These are phyloP conservation scores for Eupithecia inturbata DNA, from an alignment of 2,888 invertebrate species.

Conservation along the genomic window DNA sequence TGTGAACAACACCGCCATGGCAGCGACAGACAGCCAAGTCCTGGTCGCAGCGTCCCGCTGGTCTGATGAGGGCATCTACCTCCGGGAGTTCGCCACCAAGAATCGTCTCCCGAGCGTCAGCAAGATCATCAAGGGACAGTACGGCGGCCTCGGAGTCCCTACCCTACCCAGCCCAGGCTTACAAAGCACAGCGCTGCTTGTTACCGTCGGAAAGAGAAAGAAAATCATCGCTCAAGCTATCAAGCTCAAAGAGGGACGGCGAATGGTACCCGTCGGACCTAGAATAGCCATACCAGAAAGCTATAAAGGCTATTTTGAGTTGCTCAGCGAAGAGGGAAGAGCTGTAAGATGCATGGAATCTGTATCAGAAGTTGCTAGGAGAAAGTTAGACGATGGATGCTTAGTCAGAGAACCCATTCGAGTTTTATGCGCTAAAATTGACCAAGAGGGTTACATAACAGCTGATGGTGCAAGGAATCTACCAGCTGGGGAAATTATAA, in stretches of 20 bases:
- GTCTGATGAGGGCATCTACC: conserved; percentile 89
- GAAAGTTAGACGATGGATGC: conserved; percentile 89
- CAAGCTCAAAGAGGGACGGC: conserved; percentile 94
- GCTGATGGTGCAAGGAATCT: conserved; percentile 89
- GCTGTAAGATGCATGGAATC: conserved; percentile 95
- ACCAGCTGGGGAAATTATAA: conserved; percentile 92
- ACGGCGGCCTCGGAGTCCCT: conserved; percentile 95
- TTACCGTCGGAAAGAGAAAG: conserved; percentile 93
- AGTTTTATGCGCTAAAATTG: conserved; percentile 86
- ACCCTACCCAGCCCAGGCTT: conserved; percentile 93
- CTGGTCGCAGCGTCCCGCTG: conserved; percentile 92
- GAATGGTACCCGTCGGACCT: conserved; percentile 91
- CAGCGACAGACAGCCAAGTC: conserved; percentile 95
- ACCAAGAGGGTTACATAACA: conserved; percentile 85
- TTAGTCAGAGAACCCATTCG: conserved; percentile 91
- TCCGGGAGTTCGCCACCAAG: conserved; percentile 89
- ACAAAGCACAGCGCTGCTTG: conserved; percentile 93
- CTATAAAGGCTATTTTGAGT: conserved; percentile 96
- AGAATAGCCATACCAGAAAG: conserved; percentile 95
- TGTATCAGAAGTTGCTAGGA: conserved; percentile 91
- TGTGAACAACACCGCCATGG: conserved; percentile 86
- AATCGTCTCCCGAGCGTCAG: conserved; percentile 92
- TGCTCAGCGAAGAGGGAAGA: conserved; percentile 96
- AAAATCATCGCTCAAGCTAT: conserved; percentile 95
- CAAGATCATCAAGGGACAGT: conserved; percentile 97